A percentile compares a stretch with the other conserved stretches of the same genome.
Conservation (phyloP, 2,113 vertebrate species). For the Limanda limanda region DNA sequence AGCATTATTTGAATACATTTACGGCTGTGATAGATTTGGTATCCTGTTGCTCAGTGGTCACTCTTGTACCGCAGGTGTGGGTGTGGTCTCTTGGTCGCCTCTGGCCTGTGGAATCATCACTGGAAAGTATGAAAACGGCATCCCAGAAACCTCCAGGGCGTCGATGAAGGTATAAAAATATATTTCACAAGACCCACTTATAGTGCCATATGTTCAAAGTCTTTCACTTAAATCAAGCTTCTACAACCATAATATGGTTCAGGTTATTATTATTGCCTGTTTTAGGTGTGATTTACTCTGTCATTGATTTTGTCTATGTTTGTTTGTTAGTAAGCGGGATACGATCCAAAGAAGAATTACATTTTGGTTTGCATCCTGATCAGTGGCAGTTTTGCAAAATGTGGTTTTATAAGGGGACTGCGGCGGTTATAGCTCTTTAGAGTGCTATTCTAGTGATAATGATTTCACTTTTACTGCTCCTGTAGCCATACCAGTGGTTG, state of each 20-base stretch:
- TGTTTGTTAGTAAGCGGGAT: no score
- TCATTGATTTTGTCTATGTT: no score
- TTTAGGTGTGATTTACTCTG: no score
- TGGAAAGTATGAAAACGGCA: slow-evolving; percentile 95
- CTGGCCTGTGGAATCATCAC: slow-evolving; percentile 98
- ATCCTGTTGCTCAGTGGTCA: not conserved
- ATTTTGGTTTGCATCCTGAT: no score
- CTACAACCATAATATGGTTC: not conserved
- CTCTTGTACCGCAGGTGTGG: slow-evolving; percentile 85
- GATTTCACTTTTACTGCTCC: not conserved
- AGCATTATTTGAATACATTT: not conserved
- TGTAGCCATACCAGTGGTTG: slow-evolving; percentile 96
- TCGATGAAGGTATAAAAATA: slow-evolving; percentile 89
- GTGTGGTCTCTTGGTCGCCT: slow-evolving; percentile 97
- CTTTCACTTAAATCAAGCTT: not conserved
- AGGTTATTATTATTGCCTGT: not conserved
- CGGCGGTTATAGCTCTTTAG: no score
- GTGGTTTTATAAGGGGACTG: not conserved
- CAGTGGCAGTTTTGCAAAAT: no score
- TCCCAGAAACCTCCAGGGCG: slow-evolving; percentile 94
- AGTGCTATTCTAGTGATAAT: not conserved
- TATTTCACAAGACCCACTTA: not conserved
- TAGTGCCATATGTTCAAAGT: not conserved
- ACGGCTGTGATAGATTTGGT: not conserved
- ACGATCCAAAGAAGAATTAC: no score